Percentiles rank a stretch among this genome's conserved stretches.
phyloP scores from a whole-genome alignment of 2,888 invertebrate species.

The Pheosia tremula region DNA sequence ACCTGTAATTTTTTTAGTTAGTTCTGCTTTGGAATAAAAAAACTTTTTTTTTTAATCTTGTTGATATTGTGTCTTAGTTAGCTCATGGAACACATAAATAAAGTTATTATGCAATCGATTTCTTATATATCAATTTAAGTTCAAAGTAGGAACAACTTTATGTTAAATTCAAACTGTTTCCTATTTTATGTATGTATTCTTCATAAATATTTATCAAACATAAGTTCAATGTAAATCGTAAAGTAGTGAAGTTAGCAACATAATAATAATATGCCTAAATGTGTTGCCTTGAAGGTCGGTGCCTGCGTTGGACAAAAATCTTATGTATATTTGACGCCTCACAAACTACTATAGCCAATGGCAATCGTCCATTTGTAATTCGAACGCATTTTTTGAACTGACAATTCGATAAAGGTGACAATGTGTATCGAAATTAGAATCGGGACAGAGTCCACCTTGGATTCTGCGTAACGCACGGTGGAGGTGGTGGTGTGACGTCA shows the following conservation, averaged over 20 bases:
- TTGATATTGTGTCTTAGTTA: too few species aligned
- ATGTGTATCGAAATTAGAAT: slow-evolving; percentile 4
- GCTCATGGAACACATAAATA: too few species aligned
- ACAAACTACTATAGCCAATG: slow-evolving; percentile 37
- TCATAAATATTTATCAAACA: slow-evolving; percentile 8
- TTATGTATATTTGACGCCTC: slow-evolving; percentile 41
- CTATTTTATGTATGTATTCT: slow-evolving; percentile 7
- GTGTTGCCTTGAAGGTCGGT: slow-evolving; percentile 48
- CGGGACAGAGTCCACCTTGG: background rate
- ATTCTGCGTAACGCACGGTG: too few species aligned
- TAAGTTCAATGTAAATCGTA: slow-evolving; percentile 9
- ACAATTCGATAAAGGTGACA: slow-evolving; percentile 33
- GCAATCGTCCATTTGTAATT: slow-evolving; percentile 31
- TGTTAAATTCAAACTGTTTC: background rate
- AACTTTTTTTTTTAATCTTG: too few species aligned
- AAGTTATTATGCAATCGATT: too few species aligned
- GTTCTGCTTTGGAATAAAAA: too few species aligned
- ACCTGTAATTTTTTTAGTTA: too few species aligned
- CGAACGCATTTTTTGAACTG: slow-evolving; percentile 42
- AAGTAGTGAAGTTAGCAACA: slow-evolving; percentile 32
- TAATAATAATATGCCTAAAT: slow-evolving; percentile 32
- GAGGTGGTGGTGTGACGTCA: too few species aligned
- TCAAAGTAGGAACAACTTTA: background rate
- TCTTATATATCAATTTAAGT: background rate
- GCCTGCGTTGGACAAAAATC: slow-evolving; percentile 46